phyloP scores from a whole-genome alignment of 2,888 invertebrate genomes.

The Cryptus armator region DNA sequence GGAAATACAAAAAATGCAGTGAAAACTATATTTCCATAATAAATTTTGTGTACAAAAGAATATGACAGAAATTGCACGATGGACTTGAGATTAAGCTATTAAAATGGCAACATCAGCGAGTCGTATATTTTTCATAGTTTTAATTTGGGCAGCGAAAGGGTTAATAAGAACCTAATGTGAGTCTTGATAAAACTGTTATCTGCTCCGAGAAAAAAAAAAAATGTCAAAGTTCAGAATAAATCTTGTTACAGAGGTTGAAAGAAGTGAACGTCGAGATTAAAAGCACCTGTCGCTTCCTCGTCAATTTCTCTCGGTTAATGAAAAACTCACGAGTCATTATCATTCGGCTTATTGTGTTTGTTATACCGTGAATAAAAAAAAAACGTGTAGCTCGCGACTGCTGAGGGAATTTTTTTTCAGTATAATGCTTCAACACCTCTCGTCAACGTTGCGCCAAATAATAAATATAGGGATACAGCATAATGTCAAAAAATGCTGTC shows the following conservation, averaged over 20 bases:
- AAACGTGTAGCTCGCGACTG: neutral
- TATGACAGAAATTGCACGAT: neutral
- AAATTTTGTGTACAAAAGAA: neutral
- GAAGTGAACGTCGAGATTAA: slow-evolving; percentile 35
- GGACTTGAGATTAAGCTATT: neutral
- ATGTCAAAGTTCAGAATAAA: slow-evolving; percentile 8
- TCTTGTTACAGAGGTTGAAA: neutral
- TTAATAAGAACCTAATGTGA: slow-evolving; percentile 15
- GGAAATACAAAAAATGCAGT: neutral
- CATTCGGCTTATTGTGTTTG: slow-evolving; percentile 32
- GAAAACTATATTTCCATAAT: neutral
- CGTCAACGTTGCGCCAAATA: slow-evolving; percentile 18
- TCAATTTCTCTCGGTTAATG: slow-evolving; percentile 54
- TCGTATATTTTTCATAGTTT: slow-evolving; percentile 16
- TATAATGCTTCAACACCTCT: slow-evolving; percentile 25
- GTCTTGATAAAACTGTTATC: neutral
- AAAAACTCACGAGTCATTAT: slow-evolving; percentile 49
- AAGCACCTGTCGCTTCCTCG: slow-evolving; percentile 49
- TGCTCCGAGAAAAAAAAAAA: neutral
- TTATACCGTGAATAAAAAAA: slow-evolving; percentile 29
- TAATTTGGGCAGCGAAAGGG: neutral
- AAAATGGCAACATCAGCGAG: neutral
- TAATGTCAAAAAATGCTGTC: slow-evolving; percentile 49
- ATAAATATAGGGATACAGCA: slow-evolving; percentile 56
- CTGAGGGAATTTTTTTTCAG: slow-evolving; percentile 21